These are phyloP conservation scores for Drosophila bunnanda DNA, from an alignment of 2,888 invertebrate genomes.

Conservation along the genomic window DNA sequence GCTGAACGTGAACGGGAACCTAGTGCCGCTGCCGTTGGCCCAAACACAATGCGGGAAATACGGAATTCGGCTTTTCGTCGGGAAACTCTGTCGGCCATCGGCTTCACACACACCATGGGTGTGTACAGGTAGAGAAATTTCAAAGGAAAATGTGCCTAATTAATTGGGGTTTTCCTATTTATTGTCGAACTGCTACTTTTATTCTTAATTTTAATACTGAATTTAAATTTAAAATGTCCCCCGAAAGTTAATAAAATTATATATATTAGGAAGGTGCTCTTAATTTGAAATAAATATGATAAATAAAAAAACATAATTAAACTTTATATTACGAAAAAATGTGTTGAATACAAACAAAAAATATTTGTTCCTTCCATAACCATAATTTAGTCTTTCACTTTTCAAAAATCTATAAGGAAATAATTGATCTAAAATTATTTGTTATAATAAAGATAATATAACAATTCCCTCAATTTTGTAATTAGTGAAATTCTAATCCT, in stretches of 20 bases:
- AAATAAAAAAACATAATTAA: too few species aligned
- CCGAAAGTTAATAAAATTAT: not conserved
- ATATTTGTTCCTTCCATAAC: too few species aligned
- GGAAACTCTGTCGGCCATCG: slow-evolving; percentile 46
- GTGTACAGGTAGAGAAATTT: slow-evolving; percentile 10
- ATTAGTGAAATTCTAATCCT: too few species aligned
- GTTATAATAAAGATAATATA: not conserved
- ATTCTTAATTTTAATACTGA: not conserved
- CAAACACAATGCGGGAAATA: slow-evolving; percentile 53
- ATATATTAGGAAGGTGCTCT: too few species aligned
- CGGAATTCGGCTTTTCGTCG: slow-evolving; percentile 24
- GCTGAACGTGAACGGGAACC: slow-evolving; percentile 49
- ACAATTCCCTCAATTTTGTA: not conserved
- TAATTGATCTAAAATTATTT: too few species aligned
- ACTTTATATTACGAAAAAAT: too few species aligned
- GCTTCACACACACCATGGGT: slow-evolving; percentile 19
- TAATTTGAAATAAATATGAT: too few species aligned
- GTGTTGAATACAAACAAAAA: too few species aligned
- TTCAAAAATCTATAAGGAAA: too few species aligned
- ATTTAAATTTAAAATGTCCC: not conserved
- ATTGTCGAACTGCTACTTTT: too few species aligned
- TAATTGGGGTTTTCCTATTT: too few species aligned
- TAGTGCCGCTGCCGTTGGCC: slow-evolving; percentile 32
- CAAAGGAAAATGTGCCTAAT: not conserved
- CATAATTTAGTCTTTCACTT: too few species aligned